Evolutionary conservation across 2,113 vertebrate genomes (phyloP).

Genomic region (Prunella fulvescens): DNA sequence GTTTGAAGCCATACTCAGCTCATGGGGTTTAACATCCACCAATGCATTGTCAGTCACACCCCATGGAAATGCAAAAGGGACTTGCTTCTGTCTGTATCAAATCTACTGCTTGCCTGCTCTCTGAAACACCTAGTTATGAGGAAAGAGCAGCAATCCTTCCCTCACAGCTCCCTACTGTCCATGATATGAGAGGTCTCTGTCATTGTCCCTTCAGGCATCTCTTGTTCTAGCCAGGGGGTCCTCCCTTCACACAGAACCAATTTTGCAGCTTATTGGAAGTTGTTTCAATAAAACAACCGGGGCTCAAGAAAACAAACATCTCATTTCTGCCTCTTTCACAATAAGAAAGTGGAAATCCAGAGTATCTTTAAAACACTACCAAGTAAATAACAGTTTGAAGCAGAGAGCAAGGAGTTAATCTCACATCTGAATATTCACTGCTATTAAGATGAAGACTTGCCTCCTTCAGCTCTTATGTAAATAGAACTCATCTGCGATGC

Average conservation of each 20-base stretch:
- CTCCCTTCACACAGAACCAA: neutral
- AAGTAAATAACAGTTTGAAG: neutral
- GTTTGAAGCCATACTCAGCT: neutral
- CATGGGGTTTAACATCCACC: neutral
- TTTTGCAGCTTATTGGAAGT: neutral
- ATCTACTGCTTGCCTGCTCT: neutral
- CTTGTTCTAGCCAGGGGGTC: neutral
- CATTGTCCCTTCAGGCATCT: neutral
- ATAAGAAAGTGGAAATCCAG: neutral
- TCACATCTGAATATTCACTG: constrained; percentile 47
- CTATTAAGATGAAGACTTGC: constrained; percentile 56
- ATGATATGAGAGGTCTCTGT: neutral
- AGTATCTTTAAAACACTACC: neutral
- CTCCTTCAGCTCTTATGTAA: constrained; percentile 70
- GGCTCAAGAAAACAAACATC: neutral
- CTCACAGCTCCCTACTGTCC: neutral
- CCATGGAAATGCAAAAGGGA: neutral
- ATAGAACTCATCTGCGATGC: constrained; percentile 62
- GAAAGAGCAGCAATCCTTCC: neutral
- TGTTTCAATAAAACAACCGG: neutral
- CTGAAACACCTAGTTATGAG: neutral
- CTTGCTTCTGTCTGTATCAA: neutral
- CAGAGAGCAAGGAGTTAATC: constrained; percentile 31
- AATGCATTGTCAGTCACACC: accelerated
- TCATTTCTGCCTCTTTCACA: neutral